Percentiles rank a stretch among this genome's conserved stretches.
These are phyloP conservation scores for Antheraea assamensis DNA, from an alignment of 2,888 invertebrate genomes.

Conservation along the genomic window DNA sequence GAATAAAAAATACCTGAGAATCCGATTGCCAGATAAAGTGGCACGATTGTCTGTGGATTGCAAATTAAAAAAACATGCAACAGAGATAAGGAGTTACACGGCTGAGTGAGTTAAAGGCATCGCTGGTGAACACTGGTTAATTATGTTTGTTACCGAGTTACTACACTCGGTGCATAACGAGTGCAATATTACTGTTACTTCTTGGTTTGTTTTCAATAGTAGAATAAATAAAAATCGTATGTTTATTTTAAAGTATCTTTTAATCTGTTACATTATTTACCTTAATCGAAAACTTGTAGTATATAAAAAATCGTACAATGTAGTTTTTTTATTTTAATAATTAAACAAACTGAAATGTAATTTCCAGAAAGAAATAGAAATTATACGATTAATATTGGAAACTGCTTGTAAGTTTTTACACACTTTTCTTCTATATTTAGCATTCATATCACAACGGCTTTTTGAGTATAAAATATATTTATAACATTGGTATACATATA, in stretches of 20 bases:
- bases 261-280: not conserved
- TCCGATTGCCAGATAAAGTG: constrained; percentile 74
- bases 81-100: constrained; percentile 79
- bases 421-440: not conserved
- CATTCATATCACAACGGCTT: not conserved
- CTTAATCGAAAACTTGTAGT: too few species aligned
- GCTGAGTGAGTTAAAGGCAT: constrained; percentile 72
- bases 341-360: not conserved
- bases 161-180: constrained; percentile 56
- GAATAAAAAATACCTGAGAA: constrained; percentile 79
- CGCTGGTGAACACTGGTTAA: constrained; percentile 67
- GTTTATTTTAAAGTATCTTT: not conserved
- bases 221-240: not conserved
- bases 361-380: not conserved
- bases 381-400: not conserved
- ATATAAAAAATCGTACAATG: too few species aligned
- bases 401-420: not conserved
- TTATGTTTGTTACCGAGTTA: constrained; percentile 79
- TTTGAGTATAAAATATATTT: not conserved
- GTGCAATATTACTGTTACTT: constrained; percentile 33
- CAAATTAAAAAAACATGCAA: constrained; percentile 82
- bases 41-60: constrained; percentile 77
- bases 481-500: not conserved
- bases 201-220: constrained; percentile 18
- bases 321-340: too few species aligned